Evolutionary conservation across 2,888 invertebrate genomes (phyloP).

Genomic region (Agrilus mali): DNA sequence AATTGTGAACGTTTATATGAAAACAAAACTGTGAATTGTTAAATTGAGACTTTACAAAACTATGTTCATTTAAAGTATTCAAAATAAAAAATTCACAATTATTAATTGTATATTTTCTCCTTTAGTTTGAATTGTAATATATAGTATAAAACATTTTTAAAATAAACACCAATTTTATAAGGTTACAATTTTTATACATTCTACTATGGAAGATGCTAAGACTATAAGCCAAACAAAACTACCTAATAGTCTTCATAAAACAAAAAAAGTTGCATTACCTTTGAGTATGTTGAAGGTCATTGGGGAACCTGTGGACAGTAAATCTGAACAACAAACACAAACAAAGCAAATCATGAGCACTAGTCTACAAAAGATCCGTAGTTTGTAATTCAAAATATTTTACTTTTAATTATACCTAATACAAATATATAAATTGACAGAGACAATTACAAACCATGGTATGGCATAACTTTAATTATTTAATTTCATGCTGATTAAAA

Average conservation of each 20-base stretch:
- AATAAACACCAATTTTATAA: no score
- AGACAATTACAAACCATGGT: conserved; percentile 18
- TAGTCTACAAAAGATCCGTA: conserved; percentile 27
- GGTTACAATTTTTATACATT: no score
- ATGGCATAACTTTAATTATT: conserved; percentile 9
- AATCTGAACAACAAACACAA: conserved; percentile 66
- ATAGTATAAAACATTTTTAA: no score
- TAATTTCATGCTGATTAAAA: conserved; percentile 11
- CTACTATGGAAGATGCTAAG: no score
- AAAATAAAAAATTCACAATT: no score
- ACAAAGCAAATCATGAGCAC: conserved; percentile 39
- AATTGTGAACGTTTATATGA: no score
- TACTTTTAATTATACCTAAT: conserved; percentile 4
- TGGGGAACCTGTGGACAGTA: conserved; percentile 68
- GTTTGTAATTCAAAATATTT: conserved; percentile 19
- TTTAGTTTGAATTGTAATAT: no score
- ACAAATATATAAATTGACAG: conserved; percentile 23
- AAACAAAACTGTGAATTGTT: no score
- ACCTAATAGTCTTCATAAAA: conserved; percentile 13
- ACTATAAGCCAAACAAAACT: conserved; percentile 5
- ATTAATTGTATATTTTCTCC: no score
- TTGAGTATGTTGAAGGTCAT: conserved; percentile 79
- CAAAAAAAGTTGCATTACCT: conserved; percentile 47
- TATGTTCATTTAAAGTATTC: no score
- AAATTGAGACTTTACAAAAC: no score